phyloP scores from a whole-genome alignment of 2,113 vertebrate species.

The Conger conger region DNA sequence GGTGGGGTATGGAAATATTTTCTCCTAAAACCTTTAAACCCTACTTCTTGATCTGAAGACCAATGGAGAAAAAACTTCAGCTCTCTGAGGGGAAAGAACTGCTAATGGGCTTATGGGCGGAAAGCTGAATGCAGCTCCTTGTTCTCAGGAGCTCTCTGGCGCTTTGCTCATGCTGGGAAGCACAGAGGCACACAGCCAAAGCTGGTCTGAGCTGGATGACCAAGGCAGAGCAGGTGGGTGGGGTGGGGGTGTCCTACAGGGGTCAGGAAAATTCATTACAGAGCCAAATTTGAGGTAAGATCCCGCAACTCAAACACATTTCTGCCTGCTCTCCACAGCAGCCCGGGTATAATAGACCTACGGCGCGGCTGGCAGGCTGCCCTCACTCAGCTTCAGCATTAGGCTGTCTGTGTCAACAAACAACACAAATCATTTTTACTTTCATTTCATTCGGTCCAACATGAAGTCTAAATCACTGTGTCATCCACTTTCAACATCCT shows the following conservation, averaged over 20 bases:
- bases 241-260: background rate
- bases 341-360: background rate
- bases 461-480: background rate
- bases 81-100: conserved; percentile 56
- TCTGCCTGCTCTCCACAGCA: background rate
- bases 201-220: conserved; percentile 12
- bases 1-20: conserved; percentile 57
- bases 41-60: conserved; percentile 47
- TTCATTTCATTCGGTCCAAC: background rate
- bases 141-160: conserved; percentile 40
- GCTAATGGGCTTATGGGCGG: conserved; percentile 65
- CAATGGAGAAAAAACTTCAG: conserved; percentile 52
- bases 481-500: too few species aligned
- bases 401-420: background rate
- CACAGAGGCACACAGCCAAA: conserved; percentile 23
- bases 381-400: background rate
- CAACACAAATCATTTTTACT: background rate
- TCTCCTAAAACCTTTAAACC: conserved; percentile 12
- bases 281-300: background rate
- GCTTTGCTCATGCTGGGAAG: conserved; percentile 48
- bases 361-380: background rate
- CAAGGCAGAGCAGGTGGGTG: background rate
- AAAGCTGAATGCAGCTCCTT: conserved; percentile 48
- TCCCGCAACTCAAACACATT: background rate
- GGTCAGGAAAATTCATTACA: conserved; percentile 25